Conservation (phyloP, 1,140 invertebrate species). For the Nasonia vitripennis region DNA sequence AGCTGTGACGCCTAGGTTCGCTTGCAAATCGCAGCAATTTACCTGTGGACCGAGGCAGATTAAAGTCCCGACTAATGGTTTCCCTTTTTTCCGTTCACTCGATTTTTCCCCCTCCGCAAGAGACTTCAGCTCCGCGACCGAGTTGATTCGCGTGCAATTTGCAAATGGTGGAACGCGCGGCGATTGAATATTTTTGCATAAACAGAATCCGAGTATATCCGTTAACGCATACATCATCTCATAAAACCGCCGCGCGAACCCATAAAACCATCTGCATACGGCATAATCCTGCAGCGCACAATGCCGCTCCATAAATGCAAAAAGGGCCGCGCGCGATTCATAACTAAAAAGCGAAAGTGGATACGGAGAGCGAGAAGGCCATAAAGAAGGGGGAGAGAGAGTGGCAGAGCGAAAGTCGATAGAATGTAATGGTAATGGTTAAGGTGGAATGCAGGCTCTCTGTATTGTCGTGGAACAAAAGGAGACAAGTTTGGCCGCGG, state of each 20-base stretch:
- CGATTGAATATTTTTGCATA: no score
- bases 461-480: conserved; percentile 47
- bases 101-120: background rate
- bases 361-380: background rate
- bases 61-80: background rate
- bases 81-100: no score
- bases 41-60: background rate
- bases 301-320: no score
- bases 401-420: background rate
- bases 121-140: no score
- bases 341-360: background rate
- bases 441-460: conserved; percentile 9
- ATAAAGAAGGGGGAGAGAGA: background rate
- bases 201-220: no score
- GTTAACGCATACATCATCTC: no score
- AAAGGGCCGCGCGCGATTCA: no score
- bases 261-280: no score
- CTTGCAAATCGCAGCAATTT: background rate
- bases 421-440: conserved; percentile 13
- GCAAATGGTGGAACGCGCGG: no score
- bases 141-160: no score
- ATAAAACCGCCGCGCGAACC: no score
- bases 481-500: conserved; percentile 48
- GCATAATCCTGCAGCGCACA: no score
- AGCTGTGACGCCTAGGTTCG: background rate